Evolutionary conservation across 1,140 invertebrate genomes (phyloP).

Genomic region (Agrilus planipennis): DNA sequence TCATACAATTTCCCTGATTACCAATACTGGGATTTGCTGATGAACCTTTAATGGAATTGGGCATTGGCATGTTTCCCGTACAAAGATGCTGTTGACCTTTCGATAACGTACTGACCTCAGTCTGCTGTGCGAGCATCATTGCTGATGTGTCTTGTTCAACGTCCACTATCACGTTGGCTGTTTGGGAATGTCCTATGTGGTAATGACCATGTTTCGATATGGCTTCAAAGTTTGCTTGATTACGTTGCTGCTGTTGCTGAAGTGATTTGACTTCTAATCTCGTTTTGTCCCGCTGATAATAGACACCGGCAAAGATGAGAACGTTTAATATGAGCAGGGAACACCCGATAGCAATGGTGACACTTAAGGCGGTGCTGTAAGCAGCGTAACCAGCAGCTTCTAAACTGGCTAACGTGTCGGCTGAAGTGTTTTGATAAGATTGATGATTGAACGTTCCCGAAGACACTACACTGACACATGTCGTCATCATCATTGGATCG

Average conservation of each 20-base stretch:
- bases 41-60: slow-evolving; percentile 41
- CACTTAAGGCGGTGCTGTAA: slow-evolving; percentile 70
- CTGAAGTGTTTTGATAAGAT: slow-evolving; percentile 44
- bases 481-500: slow-evolving; percentile 43
- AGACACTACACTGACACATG: slow-evolving; percentile 44
- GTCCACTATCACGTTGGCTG: slow-evolving; percentile 63
- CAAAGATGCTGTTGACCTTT: slow-evolving; percentile 43
- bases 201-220: slow-evolving; percentile 55
- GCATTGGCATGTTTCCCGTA: slow-evolving; percentile 46
- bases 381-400: slow-evolving; percentile 68
- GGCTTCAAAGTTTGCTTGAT: slow-evolving; percentile 57
- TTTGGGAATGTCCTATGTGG: slow-evolving; percentile 53
- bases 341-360: slow-evolving; percentile 82
- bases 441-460: slow-evolving; percentile 42
- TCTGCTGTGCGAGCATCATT: slow-evolving; percentile 47
- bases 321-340: slow-evolving; percentile 75
- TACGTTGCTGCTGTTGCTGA: slow-evolving; percentile 52
- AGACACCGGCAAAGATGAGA: slow-evolving; percentile 75
- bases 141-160: slow-evolving; percentile 61
- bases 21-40: slow-evolving; percentile 46
- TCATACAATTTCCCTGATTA: slow-evolving; percentile 46
- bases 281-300: slow-evolving; percentile 76
- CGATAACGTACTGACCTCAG: slow-evolving; percentile 28
- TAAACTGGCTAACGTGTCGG: slow-evolving; percentile 59
- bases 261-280: slow-evolving; percentile 65